Evolutionary conservation across 1,140 invertebrate genomes (phyloP).

Genomic region (Cydia splendana): DNA sequence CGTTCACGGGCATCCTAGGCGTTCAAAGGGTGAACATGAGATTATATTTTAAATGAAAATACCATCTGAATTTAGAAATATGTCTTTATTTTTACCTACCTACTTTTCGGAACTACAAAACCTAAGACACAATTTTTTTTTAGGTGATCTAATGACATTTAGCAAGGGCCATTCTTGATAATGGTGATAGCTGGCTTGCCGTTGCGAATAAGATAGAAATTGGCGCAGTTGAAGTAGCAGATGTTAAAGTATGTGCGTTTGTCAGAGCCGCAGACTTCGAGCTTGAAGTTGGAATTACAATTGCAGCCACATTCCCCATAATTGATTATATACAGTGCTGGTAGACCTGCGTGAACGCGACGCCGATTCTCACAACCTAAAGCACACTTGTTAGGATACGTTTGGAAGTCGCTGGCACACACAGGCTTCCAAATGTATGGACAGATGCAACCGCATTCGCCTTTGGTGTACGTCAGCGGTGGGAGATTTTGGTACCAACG

Average conservation of each 20-base stretch:
- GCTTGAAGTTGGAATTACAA: constrained; percentile 13
- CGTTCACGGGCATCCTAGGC: too few species aligned
- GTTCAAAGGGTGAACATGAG: too few species aligned
- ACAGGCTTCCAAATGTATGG: background rate
- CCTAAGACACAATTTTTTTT: background rate
- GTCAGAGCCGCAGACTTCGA: constrained; percentile 74
- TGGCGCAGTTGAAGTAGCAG: constrained; percentile 83
- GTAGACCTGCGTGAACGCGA: constrained; percentile 8
- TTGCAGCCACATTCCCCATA: constrained; percentile 12
- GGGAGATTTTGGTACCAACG: background rate
- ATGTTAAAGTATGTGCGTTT: constrained; percentile 85
- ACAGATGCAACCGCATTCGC: constrained; percentile 7
- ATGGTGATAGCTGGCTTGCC: constrained; percentile 86
- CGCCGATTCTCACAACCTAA: constrained; percentile 38
- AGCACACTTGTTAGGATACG: constrained; percentile 36
- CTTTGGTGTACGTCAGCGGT: background rate
- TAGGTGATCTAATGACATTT: constrained; percentile 68
- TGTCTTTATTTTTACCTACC: too few species aligned
- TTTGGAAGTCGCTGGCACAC: constrained; percentile 33
- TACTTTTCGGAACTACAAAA: too few species aligned
- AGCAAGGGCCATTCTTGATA: constrained; percentile 84
- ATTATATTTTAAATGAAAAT: too few species aligned
- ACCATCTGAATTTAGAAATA: too few species aligned
- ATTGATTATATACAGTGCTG: constrained; percentile 17
- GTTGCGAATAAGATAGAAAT: constrained; percentile 83